Conservation (phyloP, 1,140 invertebrate species). For the Cardiocondyla obscurior region DNA sequence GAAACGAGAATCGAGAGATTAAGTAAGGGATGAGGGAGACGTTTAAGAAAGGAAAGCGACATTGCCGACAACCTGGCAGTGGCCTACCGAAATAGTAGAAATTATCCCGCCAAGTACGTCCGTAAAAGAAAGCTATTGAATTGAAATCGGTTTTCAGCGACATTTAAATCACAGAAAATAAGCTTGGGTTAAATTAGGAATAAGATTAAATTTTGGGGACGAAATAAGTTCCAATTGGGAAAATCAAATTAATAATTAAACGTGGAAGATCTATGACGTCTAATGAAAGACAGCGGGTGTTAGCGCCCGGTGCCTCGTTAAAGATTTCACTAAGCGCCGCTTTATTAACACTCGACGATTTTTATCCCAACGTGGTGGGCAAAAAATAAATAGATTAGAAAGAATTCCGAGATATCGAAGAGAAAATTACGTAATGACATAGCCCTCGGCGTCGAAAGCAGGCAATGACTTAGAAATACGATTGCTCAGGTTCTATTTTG, state of each 20-base stretch:
- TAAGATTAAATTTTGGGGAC: background rate
- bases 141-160: background rate
- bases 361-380: background rate
- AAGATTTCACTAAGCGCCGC: background rate
- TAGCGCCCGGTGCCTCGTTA: no score
- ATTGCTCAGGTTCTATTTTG: conserved; percentile 32
- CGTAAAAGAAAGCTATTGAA: background rate
- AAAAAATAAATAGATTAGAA: background rate
- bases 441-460: background rate
- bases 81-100: background rate
- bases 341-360: background rate
- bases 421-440: background rate
- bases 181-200: no score
- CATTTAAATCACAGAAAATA: no score
- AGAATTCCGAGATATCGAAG: background rate
- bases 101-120: background rate
- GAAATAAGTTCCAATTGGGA: background rate
- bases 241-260: background rate
- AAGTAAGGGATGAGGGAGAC: background rate
- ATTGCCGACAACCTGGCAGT: conserved; percentile 30
- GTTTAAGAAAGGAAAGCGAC: conserved; percentile 26
- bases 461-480: conserved; percentile 7
- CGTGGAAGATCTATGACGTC: background rate
- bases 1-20: conserved; percentile 1
- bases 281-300: background rate